phyloP scores from a whole-genome alignment of 1,140 invertebrate species.

The Parapsyche elsis region DNA sequence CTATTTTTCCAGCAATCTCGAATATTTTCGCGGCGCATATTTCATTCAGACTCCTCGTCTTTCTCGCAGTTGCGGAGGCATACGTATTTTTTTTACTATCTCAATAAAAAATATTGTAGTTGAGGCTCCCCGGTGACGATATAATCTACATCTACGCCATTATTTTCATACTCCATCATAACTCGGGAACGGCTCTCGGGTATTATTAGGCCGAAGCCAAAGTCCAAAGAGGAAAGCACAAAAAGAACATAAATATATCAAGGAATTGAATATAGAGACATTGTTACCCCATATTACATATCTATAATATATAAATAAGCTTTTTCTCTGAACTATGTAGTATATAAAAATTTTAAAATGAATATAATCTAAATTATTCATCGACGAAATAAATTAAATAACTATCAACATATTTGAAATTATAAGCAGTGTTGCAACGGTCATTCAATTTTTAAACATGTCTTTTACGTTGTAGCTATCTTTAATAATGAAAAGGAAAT shows the following conservation, averaged over 20 bases:
- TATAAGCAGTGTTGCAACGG: too few relatives aligned
- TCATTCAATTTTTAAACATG: too few relatives aligned
- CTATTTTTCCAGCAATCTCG: slow-evolving; percentile 24
- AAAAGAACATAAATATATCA: background rate
- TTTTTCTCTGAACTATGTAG: too few relatives aligned
- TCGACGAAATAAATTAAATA: too few relatives aligned
- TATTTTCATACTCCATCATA: slow-evolving; percentile 33
- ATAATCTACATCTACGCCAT: slow-evolving; percentile 35
- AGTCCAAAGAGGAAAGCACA: background rate
- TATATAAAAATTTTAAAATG: too few relatives aligned
- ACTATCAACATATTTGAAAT: too few relatives aligned
- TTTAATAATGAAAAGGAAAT: too few relatives aligned
- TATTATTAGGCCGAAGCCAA: background rate
- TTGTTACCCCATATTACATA: background rate
- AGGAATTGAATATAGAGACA: slow-evolving; percentile 1
- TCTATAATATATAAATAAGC: too few relatives aligned
- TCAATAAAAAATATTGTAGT: background rate
- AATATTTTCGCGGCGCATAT: slow-evolving; percentile 28
- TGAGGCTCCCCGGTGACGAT: slow-evolving; percentile 27
- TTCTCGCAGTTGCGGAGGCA: background rate
- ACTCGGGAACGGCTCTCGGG: background rate
- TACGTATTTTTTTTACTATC: slow-evolving; percentile 33
- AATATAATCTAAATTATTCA: too few relatives aligned
- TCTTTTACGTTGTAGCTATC: too few relatives aligned
- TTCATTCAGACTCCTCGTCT: slow-evolving; percentile 33